Evolutionary conservation across 2,888 invertebrate species (phyloP), one percentile per base, ranked within the genome.

Genomic region (Tenthredo amoena): DNA sequence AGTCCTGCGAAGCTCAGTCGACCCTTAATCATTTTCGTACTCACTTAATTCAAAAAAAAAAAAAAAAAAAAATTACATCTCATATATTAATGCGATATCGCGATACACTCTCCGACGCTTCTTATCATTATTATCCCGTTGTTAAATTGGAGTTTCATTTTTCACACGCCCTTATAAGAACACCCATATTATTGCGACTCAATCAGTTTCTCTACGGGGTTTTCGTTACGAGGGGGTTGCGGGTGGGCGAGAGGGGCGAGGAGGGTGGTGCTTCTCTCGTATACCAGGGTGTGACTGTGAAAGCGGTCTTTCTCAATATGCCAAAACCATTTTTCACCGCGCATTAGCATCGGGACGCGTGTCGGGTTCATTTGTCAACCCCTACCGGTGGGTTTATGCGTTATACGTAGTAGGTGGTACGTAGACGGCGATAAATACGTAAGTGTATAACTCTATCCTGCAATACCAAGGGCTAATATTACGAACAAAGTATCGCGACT

Each of bases 301-400:
- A 55, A 50, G 77, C 55, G 40, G 77, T 26, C 77, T 40, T 77
- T 55, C 77, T 77, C 77, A 50, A 87, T 87, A 87, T 87, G 88
- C 86, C 87, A 84, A 88, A 90, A 91, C 88, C 88, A 91, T 91
- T 90, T 90, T 90, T 91, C 89, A 91, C 85, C 85, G 87, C 74
- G 88, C 87, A 90, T 90, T 89, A 90, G 86, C 87, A 87, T 84
- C 87, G 79, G 81, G 89, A 86, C 90, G 89, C 90, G 90, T 91
- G 90, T 87, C 89, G 85, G 76, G 71, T 87, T 87, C 87, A 88
- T 89, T 88, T 88, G 87, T 88, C 87, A 81, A 81, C 81, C 81
- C 81, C 81, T 81, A 68, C 82, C 68, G 82, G 65, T 68, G 50
- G 68, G 68, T 40, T 83, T 71, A 71, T 31, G n/a, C 74, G n/a